Conservation (phyloP, 2,888 invertebrate species). For the Perizoma flavofasciatum region DNA sequence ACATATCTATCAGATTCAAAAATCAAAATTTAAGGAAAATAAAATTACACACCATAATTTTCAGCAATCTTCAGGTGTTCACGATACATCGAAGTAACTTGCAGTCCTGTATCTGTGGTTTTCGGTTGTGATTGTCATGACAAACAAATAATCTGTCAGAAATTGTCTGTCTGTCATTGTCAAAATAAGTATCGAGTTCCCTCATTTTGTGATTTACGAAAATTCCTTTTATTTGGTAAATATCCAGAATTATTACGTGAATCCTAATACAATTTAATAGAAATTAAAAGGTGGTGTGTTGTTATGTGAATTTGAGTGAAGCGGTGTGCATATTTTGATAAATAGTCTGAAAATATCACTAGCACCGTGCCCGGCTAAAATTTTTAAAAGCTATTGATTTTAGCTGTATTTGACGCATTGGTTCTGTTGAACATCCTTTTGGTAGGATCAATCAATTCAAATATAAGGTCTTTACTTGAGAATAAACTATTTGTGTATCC, state of each 20-base stretch:
- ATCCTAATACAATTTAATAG: slow-evolving; percentile 41
- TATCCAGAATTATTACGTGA: slow-evolving; percentile 45
- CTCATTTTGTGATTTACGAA: slow-evolving; percentile 38
- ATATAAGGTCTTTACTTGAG: background rate
- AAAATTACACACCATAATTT: too few species aligned
- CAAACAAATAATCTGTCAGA: background rate
- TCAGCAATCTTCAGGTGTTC: too few species aligned
- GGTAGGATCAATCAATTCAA: background rate
- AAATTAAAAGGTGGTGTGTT: slow-evolving; percentile 6
- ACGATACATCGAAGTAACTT: too few species aligned
- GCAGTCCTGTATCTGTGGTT: too few species aligned
- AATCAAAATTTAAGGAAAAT: too few species aligned
- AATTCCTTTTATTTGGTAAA: slow-evolving; percentile 52
- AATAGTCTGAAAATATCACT: background rate
- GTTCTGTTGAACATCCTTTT: background rate
- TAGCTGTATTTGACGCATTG: background rate
- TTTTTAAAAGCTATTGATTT: slow-evolving; percentile 2
- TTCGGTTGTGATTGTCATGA: background rate
- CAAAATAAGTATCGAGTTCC: slow-evolving; percentile 38
- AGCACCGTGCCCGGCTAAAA: slow-evolving; percentile 22
- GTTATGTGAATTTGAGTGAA: slow-evolving; percentile 27
- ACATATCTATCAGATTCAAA: too few species aligned
- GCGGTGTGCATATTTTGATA: slow-evolving; percentile 15
- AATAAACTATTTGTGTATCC: background rate
- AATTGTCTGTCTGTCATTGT: slow-evolving; percentile 26